phyloP scores from a whole-genome alignment of 2,113 vertebrate genomes.

The Eretmochelys imbricata region DNA sequence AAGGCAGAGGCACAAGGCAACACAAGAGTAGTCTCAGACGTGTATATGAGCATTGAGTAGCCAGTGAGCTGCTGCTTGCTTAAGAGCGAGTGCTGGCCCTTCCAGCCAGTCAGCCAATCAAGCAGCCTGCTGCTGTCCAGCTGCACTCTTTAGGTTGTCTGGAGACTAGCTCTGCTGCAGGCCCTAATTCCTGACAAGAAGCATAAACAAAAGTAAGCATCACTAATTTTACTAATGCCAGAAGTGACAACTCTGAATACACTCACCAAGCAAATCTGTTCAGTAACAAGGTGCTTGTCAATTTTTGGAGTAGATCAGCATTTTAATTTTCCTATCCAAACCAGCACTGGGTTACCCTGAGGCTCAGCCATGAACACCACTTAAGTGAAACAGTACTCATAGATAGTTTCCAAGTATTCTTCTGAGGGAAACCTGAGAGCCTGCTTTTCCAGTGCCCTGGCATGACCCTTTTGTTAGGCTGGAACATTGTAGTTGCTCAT shows the following conservation, averaged over 20 bases:
- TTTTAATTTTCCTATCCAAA: background rate
- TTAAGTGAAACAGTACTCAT: background rate
- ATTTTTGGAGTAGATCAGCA: background rate
- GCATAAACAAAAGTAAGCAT: background rate
- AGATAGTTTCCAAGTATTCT: rapidly evolving
- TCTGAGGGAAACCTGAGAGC: background rate
- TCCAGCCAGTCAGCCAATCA: background rate
- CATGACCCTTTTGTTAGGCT: background rate
- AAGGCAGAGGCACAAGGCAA: background rate
- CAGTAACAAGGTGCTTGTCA: background rate
- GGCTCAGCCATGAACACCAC: background rate
- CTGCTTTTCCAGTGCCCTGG: background rate
- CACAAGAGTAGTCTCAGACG: background rate
- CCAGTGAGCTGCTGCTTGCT: background rate
- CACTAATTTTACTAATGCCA: background rate
- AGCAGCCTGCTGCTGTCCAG: background rate
- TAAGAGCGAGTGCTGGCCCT: background rate
- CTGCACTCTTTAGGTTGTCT: background rate
- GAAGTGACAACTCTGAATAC: background rate
- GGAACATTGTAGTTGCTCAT: rapidly evolving
- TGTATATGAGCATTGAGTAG: background rate
- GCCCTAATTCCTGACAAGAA: background rate
- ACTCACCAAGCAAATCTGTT: background rate
- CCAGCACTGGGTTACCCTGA: background rate
- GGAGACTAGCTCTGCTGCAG: background rate